Percentiles rank a stretch among this genome's conserved stretches.
Conservation (phyloP, 2,888 invertebrate genomes). For the Neoitamus cyanurus region DNA sequence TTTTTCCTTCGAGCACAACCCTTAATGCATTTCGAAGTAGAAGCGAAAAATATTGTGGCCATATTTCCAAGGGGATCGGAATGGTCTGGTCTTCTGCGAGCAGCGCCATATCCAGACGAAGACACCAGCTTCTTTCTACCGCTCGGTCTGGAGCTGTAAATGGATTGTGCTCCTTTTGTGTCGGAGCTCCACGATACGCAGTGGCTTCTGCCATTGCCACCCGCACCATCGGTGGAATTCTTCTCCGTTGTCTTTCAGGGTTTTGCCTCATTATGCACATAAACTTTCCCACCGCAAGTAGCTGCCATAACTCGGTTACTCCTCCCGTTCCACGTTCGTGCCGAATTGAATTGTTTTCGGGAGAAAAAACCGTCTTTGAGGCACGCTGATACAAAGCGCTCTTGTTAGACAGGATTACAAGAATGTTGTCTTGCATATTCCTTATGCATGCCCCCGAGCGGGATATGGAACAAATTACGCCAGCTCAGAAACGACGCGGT, state of each 20-base stretch:
- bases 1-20: background rate
- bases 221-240: background rate
- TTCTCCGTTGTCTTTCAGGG: background rate
- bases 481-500: background rate
- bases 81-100: background rate
- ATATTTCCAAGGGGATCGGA: background rate
- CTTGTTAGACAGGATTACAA: background rate
- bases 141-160: background rate
- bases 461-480: background rate
- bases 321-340: background rate
- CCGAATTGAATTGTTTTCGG: background rate
- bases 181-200: background rate
- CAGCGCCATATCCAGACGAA: background rate
- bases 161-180: background rate
- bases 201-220: background rate
- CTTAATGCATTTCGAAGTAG: background rate
- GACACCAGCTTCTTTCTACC: no score
- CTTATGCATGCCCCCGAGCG: background rate
- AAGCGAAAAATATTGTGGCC: background rate
- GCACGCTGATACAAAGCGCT: background rate
- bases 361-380: background rate
- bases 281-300: background rate
- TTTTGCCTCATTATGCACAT: background rate
- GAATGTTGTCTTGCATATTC: background rate
- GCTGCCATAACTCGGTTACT: background rate